Conservation (phyloP, 2,797 vertebrate species). For the Anguilla pacifica region DNA sequence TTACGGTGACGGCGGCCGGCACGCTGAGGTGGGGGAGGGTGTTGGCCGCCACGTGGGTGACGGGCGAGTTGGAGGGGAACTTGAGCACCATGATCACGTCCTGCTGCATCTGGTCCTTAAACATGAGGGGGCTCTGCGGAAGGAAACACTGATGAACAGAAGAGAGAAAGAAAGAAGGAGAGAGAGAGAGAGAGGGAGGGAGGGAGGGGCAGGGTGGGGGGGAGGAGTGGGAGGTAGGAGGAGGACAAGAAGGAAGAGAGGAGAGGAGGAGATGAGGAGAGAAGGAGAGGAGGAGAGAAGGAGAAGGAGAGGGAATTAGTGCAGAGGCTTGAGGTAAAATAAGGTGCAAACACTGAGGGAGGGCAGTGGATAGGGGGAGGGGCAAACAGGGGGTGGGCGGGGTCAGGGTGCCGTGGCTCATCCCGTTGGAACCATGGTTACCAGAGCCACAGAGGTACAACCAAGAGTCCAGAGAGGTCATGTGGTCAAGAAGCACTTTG, state of each 20-base stretch:
- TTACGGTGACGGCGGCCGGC: slow-evolving; percentile 90
- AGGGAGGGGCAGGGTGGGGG: slow-evolving; percentile 3
- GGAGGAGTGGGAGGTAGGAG: neutral
- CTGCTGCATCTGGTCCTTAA: slow-evolving; percentile 99
- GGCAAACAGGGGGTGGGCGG: slow-evolving; percentile 51
- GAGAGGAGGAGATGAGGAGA: slow-evolving; percentile 20
- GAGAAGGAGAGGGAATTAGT: slow-evolving; percentile 31
- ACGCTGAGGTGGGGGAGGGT: slow-evolving; percentile 91
- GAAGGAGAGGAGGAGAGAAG: slow-evolving; percentile 29
- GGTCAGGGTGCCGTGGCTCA: neutral
- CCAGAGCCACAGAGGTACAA: slow-evolving; percentile 36
- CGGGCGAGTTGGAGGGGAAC: slow-evolving; percentile 95
- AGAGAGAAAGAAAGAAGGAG: neutral
- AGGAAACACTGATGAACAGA: slow-evolving; percentile 93
- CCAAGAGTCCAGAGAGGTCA: slow-evolving; percentile 13
- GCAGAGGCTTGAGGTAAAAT: slow-evolving; percentile 65
- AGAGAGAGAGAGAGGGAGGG: slow-evolving; percentile 51
- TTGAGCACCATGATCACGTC: slow-evolving; percentile 99
- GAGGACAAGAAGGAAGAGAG: slow-evolving; percentile 31
- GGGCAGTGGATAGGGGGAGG: slow-evolving; percentile 22
- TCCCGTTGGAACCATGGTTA: slow-evolving; percentile 49
- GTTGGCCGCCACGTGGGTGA: slow-evolving; percentile 95
- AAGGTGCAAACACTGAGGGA: slow-evolving; percentile 70
- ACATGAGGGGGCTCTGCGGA: slow-evolving; percentile 98
- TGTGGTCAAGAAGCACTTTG: slow-evolving; percentile 36